Evolutionary conservation across 1,140 invertebrate genomes (phyloP).

Genomic region (Hypothenemus hampei): DNA sequence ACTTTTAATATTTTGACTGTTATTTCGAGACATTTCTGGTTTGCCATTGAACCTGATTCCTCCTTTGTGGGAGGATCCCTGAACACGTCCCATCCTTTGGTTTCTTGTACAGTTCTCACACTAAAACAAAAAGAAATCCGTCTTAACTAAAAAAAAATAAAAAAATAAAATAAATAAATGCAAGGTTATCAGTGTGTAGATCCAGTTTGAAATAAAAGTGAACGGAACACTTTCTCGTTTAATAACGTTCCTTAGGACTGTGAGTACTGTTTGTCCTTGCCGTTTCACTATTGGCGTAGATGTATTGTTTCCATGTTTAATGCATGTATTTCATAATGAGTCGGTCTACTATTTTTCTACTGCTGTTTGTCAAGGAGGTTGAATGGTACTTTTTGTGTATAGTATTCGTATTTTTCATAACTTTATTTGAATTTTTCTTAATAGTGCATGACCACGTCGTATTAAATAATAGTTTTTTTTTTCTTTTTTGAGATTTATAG

Average conservation of each 20-base stretch:
- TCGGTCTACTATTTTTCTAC: too few species aligned
- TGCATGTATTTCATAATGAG: too few species aligned
- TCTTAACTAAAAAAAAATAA: slow-evolving; percentile 3
- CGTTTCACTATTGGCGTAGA: slow-evolving; percentile 13
- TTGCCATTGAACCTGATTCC: slow-evolving; percentile 83
- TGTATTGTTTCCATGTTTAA: background rate
- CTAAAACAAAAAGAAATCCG: slow-evolving; percentile 50
- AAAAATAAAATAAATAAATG: slow-evolving; percentile 15
- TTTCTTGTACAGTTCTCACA: slow-evolving; percentile 77
- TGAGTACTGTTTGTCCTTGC: slow-evolving; percentile 3
- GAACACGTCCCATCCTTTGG: slow-evolving; percentile 95
- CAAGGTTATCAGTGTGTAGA: slow-evolving; percentile 33
- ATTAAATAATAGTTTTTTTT: too few species aligned
- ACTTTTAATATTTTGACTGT: slow-evolving; percentile 83
- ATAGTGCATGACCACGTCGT: too few species aligned
- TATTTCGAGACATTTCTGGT: slow-evolving; percentile 77
- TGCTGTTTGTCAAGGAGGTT: too few species aligned
- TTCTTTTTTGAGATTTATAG: too few species aligned
- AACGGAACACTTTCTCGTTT: slow-evolving; percentile 33
- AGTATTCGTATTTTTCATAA: too few species aligned
- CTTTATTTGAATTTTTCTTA: too few species aligned
- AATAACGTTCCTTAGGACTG: slow-evolving; percentile 1
- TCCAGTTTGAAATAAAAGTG: slow-evolving; percentile 36
- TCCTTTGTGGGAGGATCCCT: slow-evolving; percentile 80
- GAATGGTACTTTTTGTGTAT: too few species aligned